Percentiles rank a stretch among this genome's conserved stretches.
Conservation (phyloP, 2,113 vertebrate genomes). For the Erythrolamprus reginae region DNA sequence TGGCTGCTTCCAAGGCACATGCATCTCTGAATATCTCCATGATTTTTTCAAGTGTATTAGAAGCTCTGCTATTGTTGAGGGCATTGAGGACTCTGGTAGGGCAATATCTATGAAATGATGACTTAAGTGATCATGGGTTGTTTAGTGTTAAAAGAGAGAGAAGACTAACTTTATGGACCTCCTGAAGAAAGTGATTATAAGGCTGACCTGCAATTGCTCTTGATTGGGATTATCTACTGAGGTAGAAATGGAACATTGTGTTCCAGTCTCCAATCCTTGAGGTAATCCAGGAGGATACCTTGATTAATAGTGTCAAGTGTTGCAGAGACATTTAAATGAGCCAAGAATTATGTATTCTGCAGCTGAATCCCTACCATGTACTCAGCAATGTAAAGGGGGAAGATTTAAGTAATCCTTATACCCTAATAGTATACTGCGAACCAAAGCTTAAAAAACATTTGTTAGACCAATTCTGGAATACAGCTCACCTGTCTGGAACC, state of each 20-base stretch:
- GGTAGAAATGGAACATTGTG: neutral
- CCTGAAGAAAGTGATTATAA: neutral
- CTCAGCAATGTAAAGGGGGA: no score
- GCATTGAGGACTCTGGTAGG: neutral
- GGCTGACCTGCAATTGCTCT: neutral
- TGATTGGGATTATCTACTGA: neutral
- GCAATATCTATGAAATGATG: neutral
- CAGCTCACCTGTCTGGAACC: no score
- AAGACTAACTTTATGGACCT: neutral
- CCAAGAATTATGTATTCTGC: no score
- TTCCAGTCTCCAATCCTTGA: neutral
- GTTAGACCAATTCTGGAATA: no score
- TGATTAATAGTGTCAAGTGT: neutral
- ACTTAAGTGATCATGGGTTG: neutral
- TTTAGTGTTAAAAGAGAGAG: neutral
- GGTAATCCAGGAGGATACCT: neutral
- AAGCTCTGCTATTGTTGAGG: neutral
- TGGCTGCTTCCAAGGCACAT: neutral
- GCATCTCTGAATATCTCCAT: neutral
- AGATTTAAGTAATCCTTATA: no score
- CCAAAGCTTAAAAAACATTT: no score
- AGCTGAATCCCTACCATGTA: no score
- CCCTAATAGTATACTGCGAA: no score
- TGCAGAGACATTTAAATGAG: no score
- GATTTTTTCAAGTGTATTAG: neutral